Base-by-base conservation (phyloP, 1,140 invertebrate genomes). In the Drosophila kikkawai region DNA sequence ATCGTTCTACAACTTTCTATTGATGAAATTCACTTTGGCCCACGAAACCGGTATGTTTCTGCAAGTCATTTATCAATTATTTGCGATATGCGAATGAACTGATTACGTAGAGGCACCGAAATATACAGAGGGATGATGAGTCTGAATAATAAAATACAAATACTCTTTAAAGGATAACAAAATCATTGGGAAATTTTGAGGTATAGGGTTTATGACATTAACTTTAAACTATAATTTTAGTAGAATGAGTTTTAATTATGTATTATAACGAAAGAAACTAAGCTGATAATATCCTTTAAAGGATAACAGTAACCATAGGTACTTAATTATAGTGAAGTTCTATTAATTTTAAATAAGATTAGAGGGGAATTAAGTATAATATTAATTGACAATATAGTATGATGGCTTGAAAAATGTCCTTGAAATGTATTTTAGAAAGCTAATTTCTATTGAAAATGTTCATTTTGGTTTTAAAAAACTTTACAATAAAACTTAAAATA, bases 1-100 rank as follows among this genome's bases (percentile, higher is more conserved):
- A 83, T 79, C 36, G 51, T 83, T 84, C 80, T 84, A 80, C 81
- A 51, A 42, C 48, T 75, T 76, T 83, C 81, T 51, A 80, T 64
- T 65, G 81, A 36, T 80, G 76, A 83, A 82, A 82, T 82, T 82
- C 63, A 32, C 32, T 55, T 73, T 39, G 17, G 3, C 26, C 48
- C 32, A 58, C 13, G 42, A 6, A 66, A 58, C 39, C 19, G 39
- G 55, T 29, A 29, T 19, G 6, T 45, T 70, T 64, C 12, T 66
- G 80, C 81, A 67, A 70, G 71, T 83, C 81, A 83, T 70, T 53
- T 56, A 56, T 79, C 66, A 76, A 82, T 73, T 82, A 75, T 22
- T 55, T 65, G 26, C 12, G 26, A 60, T 65, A 75, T 67, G 69
- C 32, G 41, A 80, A 57, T 34, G 13, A 75, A 26, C 34, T 57